phyloP scores from a whole-genome alignment of 53 echinoderm and acorn worm species.

The Antedon mediterranea region DNA sequence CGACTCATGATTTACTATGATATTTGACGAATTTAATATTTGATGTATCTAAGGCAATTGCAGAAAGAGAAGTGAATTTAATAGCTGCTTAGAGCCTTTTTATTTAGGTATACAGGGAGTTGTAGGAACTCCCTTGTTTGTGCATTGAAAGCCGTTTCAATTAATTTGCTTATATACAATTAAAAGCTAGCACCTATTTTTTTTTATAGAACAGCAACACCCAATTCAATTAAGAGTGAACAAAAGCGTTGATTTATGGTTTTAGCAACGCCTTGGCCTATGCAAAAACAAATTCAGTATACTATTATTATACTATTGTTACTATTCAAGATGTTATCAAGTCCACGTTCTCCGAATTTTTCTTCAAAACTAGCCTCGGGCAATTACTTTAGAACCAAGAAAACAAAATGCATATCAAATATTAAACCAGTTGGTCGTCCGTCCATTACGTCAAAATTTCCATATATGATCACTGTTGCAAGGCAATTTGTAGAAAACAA shows the following conservation, averaged over 20 bases:
- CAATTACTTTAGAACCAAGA: background rate
- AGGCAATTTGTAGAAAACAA: constrained; percentile 17
- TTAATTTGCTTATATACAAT: too few relatives aligned
- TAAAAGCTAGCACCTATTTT: too few relatives aligned
- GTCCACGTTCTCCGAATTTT: background rate
- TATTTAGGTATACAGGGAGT: too few relatives aligned
- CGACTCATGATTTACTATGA: background rate
- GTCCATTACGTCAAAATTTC: background rate
- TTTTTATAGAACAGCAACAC: too few relatives aligned
- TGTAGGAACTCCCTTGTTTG: too few relatives aligned
- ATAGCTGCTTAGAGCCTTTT: too few relatives aligned
- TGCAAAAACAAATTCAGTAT: background rate
- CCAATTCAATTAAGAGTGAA: too few relatives aligned
- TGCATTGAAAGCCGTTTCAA: too few relatives aligned
- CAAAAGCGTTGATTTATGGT: too few relatives aligned
- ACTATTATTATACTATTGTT: background rate
- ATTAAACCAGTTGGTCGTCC: background rate
- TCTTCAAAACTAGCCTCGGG: background rate
- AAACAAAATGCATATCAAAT: background rate
- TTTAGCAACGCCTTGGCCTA: too few relatives aligned
- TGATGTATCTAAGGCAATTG: too few relatives aligned
- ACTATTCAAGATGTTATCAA: background rate
- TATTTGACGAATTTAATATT: background rate
- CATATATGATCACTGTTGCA: background rate
- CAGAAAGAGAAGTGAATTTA: too few relatives aligned